Evolutionary conservation across 2,797 vertebrate species (phyloP), one percentile per base, ranked within the genome.

Genomic region (Steatocranus sp.): DNA sequence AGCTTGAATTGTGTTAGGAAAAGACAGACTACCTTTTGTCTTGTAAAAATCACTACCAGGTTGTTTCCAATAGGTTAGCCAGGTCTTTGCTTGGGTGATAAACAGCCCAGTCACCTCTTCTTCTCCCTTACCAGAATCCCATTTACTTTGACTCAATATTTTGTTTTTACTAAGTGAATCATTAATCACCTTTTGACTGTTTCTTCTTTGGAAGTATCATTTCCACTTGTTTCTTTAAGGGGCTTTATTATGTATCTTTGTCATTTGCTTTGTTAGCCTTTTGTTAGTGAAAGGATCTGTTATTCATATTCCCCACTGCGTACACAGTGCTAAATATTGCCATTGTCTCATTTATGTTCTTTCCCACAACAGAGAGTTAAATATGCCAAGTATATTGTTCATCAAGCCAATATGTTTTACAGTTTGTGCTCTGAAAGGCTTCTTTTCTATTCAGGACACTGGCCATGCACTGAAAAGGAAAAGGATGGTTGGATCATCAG

Each of bases 1-100:
- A 79, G 80, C 43, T 81, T 46, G 80, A 86, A 85, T 49, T 87
- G 84, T 91, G 87, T 70, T 76, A 82, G 68, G 75, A 86, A 82
- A 84, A 91, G 87, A 95, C 93, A 96, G 94, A 92, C 90, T 86
- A 93, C 89, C 94, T 96, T 96, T 96, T 96, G 96, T 96, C 93
- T 95, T 73, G 41, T 88, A 83, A 94, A 94, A 94, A 94, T 95
- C 87, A 93, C 85, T 92, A 86, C 92, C 93, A 95, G 94, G 82
- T 94, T 96, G 92, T 87, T 91, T 92, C 89, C 93, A 92, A 76
- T 84, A 83, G 75, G 76, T 80, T 86, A 80, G 87, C 90, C 85
- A 76, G 83, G 68, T 81, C 86, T 89, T 79, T 89, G 74, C 92
- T 93, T 89, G 84, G 87, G 89, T 92, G 90, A 93, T 94, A 93